phyloP scores from a whole-genome alignment of 2,888 invertebrate species.

The Tenodera sinensis region DNA sequence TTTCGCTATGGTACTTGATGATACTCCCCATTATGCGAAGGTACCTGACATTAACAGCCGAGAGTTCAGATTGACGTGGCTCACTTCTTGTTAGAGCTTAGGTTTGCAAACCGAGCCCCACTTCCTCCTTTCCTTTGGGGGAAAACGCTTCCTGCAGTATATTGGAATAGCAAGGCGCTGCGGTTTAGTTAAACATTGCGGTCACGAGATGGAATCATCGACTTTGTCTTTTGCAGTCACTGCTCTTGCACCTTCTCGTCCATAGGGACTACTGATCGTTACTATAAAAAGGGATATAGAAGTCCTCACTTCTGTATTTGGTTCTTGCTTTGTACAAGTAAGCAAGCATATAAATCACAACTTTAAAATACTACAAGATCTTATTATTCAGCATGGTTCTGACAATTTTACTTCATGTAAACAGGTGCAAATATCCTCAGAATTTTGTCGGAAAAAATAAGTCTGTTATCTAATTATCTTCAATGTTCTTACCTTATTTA shows the following conservation, averaged over 20 bases:
- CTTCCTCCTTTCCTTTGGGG: neutral
- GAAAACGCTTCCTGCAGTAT: neutral
- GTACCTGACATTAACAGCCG: too few species aligned
- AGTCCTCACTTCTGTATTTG: neutral
- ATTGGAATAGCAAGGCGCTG: neutral
- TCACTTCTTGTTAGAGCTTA: neutral
- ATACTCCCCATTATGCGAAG: too few species aligned
- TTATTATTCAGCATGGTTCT: too few species aligned
- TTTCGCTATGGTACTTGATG: too few species aligned
- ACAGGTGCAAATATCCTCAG: too few species aligned
- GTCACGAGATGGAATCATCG: neutral
- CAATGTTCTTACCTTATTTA: too few species aligned
- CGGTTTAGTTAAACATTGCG: neutral
- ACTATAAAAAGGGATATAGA: neutral
- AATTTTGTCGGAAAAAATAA: too few species aligned
- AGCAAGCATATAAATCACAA: too few species aligned
- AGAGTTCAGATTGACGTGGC: neutral
- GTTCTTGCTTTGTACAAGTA: too few species aligned
- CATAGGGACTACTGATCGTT: neutral
- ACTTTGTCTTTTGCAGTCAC: neutral
- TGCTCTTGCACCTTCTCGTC: neutral
- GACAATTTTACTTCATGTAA: too few species aligned
- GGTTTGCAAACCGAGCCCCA: neutral
- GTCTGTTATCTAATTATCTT: too few species aligned
- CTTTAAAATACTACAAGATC: too few species aligned